A percentile compares a stretch with the other conserved stretches of the same genome.
These are phyloP conservation scores for Yponomeuta cagnagella DNA, from an alignment of 2,888 invertebrate genomes.

Conservation along the genomic window DNA sequence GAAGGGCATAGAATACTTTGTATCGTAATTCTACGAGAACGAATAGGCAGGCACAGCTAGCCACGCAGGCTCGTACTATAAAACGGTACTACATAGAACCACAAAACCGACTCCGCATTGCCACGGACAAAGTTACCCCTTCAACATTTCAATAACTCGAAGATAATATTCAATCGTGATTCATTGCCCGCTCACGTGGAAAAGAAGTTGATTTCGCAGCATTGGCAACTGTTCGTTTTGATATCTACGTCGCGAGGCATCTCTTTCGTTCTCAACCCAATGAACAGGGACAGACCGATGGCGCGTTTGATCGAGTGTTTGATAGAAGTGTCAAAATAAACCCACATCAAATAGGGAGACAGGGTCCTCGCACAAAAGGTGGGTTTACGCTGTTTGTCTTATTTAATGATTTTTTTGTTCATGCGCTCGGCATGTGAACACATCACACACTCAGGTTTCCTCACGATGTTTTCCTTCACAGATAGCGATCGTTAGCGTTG, in stretches of 20 bases:
- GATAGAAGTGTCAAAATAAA: conserved; percentile 10
- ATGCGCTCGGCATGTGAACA: too few relatives aligned
- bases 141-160: not conserved
- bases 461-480: too few relatives aligned
- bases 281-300: not conserved
- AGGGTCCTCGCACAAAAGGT: not conserved
- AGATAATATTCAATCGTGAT: conserved; percentile 5
- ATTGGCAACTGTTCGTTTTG: not conserved
- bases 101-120: not conserved
- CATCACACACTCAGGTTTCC: too few relatives aligned
- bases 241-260: not conserved
- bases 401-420: not conserved
- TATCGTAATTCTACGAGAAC: too few relatives aligned
- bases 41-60: too few relatives aligned
- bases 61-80: too few relatives aligned
- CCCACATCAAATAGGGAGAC: not conserved
- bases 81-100: too few relatives aligned
- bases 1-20: too few relatives aligned
- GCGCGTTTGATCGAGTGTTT: not conserved
- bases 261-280: not conserved
- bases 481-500: too few relatives aligned
- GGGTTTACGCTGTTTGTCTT: not conserved
- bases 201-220: conserved; percentile 1
- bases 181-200: not conserved
- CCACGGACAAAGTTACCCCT: not conserved